These are phyloP conservation scores for Tringa solitaria DNA, from an alignment of 2,113 vertebrate species.

Conservation along the genomic window DNA sequence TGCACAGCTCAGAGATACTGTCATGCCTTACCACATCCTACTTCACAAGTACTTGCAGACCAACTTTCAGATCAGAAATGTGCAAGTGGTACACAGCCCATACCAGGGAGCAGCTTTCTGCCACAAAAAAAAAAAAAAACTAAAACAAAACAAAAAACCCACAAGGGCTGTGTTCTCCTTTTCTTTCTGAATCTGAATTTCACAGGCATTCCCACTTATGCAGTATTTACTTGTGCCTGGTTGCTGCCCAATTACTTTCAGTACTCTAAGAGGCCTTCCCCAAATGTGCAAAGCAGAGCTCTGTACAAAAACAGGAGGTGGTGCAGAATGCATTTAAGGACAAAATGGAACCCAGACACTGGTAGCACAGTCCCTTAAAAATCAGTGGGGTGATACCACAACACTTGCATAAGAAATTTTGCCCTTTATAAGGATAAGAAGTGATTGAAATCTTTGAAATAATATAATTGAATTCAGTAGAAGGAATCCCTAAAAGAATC, in stretches of 20 bases:
- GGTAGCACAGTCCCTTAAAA: not conserved
- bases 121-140: not conserved
- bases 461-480: not conserved
- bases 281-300: not conserved
- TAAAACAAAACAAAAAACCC: too few relatives aligned
- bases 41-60: not conserved
- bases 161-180: not conserved
- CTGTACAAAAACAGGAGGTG: not conserved
- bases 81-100: not conserved
- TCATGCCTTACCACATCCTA: not conserved
- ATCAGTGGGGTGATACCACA: not conserved
- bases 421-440: not conserved
- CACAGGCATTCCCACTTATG: not conserved
- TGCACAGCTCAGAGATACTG: not conserved
- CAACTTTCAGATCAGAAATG: not conserved
- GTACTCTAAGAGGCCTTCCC: too few relatives aligned
- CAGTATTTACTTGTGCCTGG: not conserved
- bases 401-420: not conserved
- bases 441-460: not conserved
- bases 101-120: not conserved
- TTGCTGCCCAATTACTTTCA: not conserved
- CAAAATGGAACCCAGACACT: accelerated
- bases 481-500: not conserved
- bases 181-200: not conserved
- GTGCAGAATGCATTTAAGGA: not conserved